Evolutionary conservation across 2,888 invertebrate genomes (phyloP), one percentile per base, ranked within the genome.

Genomic region (Epinotia bilunana): DNA sequence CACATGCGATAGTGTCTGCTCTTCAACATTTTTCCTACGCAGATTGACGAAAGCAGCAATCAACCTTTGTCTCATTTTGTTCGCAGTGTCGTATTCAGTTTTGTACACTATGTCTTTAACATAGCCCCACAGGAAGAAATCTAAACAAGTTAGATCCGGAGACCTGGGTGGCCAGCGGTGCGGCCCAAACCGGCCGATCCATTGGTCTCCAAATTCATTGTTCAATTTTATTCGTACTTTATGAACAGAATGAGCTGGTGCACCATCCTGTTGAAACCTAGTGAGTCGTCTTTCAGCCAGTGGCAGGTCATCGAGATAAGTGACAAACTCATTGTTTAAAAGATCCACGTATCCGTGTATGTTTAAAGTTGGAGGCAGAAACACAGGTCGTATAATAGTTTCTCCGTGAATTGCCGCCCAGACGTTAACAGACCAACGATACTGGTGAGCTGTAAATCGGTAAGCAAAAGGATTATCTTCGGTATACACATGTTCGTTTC

Each of bases 161-260:
- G 20, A 20, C 20, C 20, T 28, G 23, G 16, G 60, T 11, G 28
- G 60, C 60, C 60, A 60, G 23, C 60, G 60, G 28, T 28, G 60
- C 60, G 60, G 60, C 28, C 28, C 60, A 28, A 28, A 60, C 13
- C 60, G 60, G 13, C 60, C 60, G 5, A 60, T 60, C 60, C 60
- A 20, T 3, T 23, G 60, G 13, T 60, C 28, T 23, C 28, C 20
- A 20, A 20, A 20, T 2, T 20, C 20, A 20, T 20, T 20, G 28
- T 28, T 28, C 28, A 28, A 5, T 28, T 28, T 28, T 0, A 3
- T 3, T 28, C 28, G 28, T 5, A 28, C 28, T 28, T 28, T 3
- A 3, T 5, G 4, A 5, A 5, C 5, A 3, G 28, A 28, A 28
- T 28, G 28, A 28, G 28, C 28, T 28, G 28, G 28, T 28, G 28